Percentiles rank a stretch among this genome's conserved stretches.
Conservation (phyloP, 2,888 invertebrate genomes). For the Rhagophthalmus giganteus region DNA sequence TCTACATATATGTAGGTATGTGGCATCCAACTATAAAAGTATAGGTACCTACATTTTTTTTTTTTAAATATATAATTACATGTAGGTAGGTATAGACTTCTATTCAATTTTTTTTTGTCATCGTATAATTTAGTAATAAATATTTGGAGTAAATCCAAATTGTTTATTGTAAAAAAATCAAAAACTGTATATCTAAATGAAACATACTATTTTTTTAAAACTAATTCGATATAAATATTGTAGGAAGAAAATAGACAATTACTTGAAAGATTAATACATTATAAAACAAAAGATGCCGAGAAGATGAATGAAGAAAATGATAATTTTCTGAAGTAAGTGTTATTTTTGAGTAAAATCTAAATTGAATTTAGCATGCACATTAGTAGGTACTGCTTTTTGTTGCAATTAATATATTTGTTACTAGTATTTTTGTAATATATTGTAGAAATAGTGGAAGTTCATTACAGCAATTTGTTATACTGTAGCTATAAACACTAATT, state of each 20-base stretch:
- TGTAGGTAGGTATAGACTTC: too few relatives aligned
- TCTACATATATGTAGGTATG: too few relatives aligned
- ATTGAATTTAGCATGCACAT: slow-evolving; percentile 31
- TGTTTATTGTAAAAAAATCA: background rate
- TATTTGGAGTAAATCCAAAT: slow-evolving; percentile 5
- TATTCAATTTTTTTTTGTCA: too few relatives aligned
- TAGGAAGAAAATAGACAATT: slow-evolving; percentile 86
- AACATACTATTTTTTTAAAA: background rate
- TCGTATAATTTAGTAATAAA: too few relatives aligned
- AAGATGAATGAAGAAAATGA: slow-evolving; percentile 97
- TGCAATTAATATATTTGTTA: too few relatives aligned
- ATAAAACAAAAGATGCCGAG: slow-evolving; percentile 94
- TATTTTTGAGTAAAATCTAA: slow-evolving; percentile 2
- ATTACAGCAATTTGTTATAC: too few relatives aligned
- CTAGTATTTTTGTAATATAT: too few relatives aligned
- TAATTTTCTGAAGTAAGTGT: slow-evolving; percentile 80
- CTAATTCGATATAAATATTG: slow-evolving; percentile 41
- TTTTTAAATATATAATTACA: background rate
- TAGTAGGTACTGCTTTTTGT: too few relatives aligned
- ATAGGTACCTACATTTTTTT: background rate
- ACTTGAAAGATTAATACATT: slow-evolving; percentile 84
- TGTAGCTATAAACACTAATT: too few relatives aligned
- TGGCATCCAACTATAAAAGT: too few relatives aligned
- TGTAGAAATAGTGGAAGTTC: too few relatives aligned
- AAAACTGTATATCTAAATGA: background rate